A percentile compares a stretch with the other conserved stretches of the same genome.
Evolutionary conservation across 2,797 vertebrate genomes (phyloP).

Genomic region (Vipera latastei): DNA sequence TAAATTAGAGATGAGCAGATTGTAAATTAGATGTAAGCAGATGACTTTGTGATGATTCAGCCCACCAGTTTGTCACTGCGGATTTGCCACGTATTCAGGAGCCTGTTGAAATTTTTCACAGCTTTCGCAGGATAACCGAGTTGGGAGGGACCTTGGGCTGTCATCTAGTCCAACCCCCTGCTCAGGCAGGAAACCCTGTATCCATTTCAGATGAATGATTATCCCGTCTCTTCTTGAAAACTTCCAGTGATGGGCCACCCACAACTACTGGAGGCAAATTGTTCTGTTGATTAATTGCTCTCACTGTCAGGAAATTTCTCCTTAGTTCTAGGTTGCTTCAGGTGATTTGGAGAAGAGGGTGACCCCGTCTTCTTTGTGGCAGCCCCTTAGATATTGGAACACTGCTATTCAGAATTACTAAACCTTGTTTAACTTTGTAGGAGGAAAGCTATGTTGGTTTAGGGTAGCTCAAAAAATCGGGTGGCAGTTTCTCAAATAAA

Average conservation of each 20-base stretch:
- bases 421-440: neutral
- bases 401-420: neutral
- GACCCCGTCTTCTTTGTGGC: too few species aligned
- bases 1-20: neutral
- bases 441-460: neutral
- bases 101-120: neutral
- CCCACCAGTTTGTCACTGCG: neutral
- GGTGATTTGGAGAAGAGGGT: too few species aligned
- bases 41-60: neutral
- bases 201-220: fast-evolving
- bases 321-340: too few species aligned
- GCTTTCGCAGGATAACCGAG: neutral
- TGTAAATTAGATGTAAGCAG: neutral
- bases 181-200: neutral
- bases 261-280: too few species aligned
- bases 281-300: too few species aligned
- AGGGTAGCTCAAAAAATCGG: neutral
- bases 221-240: neutral
- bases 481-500: neutral
- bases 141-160: neutral
- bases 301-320: too few species aligned
- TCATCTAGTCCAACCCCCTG: neutral
- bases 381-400: too few species aligned
- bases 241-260: neutral
- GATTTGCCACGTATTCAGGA: neutral